Percentiles rank a stretch among this genome's conserved stretches.
These are phyloP conservation scores for Eurytoma adleriae DNA, from an alignment of 2,888 invertebrate species.

Conservation along the genomic window DNA sequence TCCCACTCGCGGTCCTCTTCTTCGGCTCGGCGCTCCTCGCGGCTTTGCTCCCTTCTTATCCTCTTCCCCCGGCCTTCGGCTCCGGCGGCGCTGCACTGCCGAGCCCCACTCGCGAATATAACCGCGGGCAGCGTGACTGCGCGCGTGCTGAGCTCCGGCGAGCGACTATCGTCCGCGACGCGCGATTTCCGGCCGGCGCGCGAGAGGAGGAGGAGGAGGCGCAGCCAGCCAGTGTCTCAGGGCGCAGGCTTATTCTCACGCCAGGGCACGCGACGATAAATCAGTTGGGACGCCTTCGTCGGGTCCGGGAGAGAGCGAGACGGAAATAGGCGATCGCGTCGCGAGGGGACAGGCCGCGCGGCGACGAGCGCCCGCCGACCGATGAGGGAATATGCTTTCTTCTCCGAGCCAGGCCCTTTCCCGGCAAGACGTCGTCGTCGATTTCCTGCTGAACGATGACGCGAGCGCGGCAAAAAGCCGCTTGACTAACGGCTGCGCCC, in stretches of 20 bases:
- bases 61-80: neutral
- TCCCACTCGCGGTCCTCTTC: neutral
- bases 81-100: neutral
- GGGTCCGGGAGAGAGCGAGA: constrained; percentile 28
- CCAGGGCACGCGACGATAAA: constrained; percentile 53
- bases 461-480: constrained; percentile 32
- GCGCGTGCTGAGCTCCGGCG: constrained; percentile 3
- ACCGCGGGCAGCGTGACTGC: neutral
- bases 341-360: constrained; percentile 7
- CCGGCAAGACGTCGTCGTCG: constrained; percentile 63
- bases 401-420: constrained; percentile 8
- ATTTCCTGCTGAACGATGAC: constrained; percentile 59
- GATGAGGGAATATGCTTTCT: constrained; percentile 41
- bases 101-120: neutral
- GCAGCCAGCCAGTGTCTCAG: constrained; percentile 12
- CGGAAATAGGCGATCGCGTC: constrained; percentile 44
- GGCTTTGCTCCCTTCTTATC: constrained; percentile 27
- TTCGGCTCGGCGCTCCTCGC: neutral
- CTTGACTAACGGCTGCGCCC: constrained; percentile 10
- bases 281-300: constrained; percentile 45
- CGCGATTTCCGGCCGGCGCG: constrained; percentile 39
- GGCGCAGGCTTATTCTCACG: constrained; percentile 56
- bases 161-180: constrained; percentile 31
- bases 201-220: constrained; percentile 8
- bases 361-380: constrained; percentile 1